phyloP scores from a whole-genome alignment of 2,888 invertebrate species.

The Spodoptera exigua region DNA sequence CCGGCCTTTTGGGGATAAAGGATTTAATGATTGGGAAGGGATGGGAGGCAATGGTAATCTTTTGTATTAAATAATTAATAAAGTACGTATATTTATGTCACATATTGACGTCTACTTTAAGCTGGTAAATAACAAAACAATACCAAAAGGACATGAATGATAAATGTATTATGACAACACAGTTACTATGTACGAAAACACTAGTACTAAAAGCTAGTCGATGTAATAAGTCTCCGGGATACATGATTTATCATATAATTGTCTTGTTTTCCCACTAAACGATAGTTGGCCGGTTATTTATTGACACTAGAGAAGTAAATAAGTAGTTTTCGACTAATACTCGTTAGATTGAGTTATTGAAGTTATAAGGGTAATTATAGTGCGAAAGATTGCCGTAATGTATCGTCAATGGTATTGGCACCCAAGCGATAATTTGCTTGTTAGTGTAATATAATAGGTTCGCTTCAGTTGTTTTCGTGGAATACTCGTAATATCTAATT shows the following conservation, averaged over 20 bases:
- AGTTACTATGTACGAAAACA: too few species aligned
- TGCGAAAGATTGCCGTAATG: conserved; percentile 19
- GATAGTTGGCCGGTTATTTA: conserved; percentile 29
- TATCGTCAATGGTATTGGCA: conserved; percentile 20
- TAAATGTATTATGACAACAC: too few species aligned
- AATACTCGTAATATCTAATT: background rate
- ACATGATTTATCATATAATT: conserved; percentile 19
- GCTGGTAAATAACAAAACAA: too few species aligned
- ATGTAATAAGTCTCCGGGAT: conserved; percentile 3
- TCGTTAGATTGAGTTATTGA: conserved; percentile 35
- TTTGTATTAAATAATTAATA: too few species aligned
- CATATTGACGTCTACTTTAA: too few species aligned
- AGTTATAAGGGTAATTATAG: conserved; percentile 43
- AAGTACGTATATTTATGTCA: too few species aligned
- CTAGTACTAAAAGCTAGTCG: too few species aligned
- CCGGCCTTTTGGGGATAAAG: too few species aligned
- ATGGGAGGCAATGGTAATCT: too few species aligned
- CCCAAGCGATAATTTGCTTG: conserved; percentile 15
- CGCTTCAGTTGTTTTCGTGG: conserved; percentile 2
- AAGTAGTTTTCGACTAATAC: conserved; percentile 19
- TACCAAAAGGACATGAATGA: too few species aligned
- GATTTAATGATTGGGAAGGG: too few species aligned
- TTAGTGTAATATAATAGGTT: background rate
- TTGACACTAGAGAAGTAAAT: conserved; percentile 40
- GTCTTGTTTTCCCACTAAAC: conserved; percentile 32